phyloP scores from a whole-genome alignment of 2,888 invertebrate genomes.

The Camponotus fellah region DNA sequence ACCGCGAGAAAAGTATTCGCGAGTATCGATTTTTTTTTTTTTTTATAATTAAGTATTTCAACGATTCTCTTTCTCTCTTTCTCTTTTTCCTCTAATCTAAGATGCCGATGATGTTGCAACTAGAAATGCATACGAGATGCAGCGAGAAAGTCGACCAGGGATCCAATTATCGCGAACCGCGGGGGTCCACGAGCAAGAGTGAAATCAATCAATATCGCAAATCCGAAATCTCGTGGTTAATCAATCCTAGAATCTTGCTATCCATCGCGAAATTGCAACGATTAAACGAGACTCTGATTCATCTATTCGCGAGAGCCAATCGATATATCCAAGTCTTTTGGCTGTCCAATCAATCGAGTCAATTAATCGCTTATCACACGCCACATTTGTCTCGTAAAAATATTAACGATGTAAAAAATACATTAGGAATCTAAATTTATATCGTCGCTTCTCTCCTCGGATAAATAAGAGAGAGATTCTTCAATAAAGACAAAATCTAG shows the following conservation, averaged over 20 bases:
- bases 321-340: slow-evolving; percentile 27
- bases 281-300: slow-evolving; percentile 42
- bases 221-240: slow-evolving; percentile 43
- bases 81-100: background rate
- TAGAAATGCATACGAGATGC: background rate
- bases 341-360: background rate
- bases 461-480: background rate
- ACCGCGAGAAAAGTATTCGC: background rate
- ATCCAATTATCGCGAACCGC: slow-evolving; percentile 46
- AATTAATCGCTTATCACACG: slow-evolving; percentile 33
- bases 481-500: background rate
- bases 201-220: slow-evolving; percentile 33
- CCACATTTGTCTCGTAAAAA: slow-evolving; percentile 27
- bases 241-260: slow-evolving; percentile 26
- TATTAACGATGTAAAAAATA: slow-evolving; percentile 9
- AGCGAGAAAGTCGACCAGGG: background rate
- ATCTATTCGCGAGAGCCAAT: slow-evolving; percentile 27
- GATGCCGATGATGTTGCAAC: background rate
- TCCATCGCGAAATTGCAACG: slow-evolving; percentile 4
- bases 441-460: slow-evolving; percentile 1
- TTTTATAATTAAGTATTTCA: background rate
- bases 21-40: too few relatives aligned
- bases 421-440: background rate
- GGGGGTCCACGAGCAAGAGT: slow-evolving; percentile 27
- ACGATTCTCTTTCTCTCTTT: background rate